Percentiles rank a stretch among this genome's conserved stretches.
Conservation (phyloP, 2,888 invertebrate genomes). For the Encarsia formosa region DNA sequence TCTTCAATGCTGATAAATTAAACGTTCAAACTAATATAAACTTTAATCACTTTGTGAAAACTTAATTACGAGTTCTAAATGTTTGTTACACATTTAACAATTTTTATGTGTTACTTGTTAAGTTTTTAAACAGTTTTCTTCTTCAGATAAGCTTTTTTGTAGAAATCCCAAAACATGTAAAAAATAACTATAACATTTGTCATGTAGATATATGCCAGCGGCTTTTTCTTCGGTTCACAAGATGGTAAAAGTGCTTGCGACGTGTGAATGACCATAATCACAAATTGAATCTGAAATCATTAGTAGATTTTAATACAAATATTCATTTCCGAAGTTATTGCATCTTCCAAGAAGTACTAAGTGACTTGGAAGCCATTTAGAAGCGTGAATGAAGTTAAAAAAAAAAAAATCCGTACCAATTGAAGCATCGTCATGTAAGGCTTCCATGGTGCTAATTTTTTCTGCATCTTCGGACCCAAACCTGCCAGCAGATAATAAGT, state of each 20-base stretch:
- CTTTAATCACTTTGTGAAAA: too few species aligned
- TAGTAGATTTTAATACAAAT: background rate
- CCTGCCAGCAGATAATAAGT: conserved; percentile 67
- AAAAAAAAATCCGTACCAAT: conserved; percentile 55
- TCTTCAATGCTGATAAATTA: too few species aligned
- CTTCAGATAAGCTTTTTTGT: conserved; percentile 56
- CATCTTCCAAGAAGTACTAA: background rate
- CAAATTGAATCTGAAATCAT: conserved; percentile 62
- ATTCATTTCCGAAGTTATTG: background rate
- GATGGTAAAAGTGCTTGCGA: conserved; percentile 55
- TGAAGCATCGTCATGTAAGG: conserved; percentile 58
- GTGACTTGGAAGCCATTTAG: background rate
- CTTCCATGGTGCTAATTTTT: conserved; percentile 59
- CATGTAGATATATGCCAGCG: conserved; percentile 57
- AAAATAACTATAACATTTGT: conserved; percentile 63
- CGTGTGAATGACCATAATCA: conserved; percentile 60
- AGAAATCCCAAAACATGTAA: conserved; percentile 71
- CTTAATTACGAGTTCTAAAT: too few species aligned
- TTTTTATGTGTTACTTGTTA: too few species aligned
- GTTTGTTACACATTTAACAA: too few species aligned
- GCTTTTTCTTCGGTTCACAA: conserved; percentile 56
- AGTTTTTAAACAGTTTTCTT: conserved; percentile 41
- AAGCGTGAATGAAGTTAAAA: conserved; percentile 2
- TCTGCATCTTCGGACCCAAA: conserved; percentile 58
- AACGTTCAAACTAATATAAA: too few species aligned